Evolutionary conservation across 2,113 vertebrate genomes (phyloP), one percentile per base, ranked within the genome.

Genomic region (Tricholaema leucomelas): DNA sequence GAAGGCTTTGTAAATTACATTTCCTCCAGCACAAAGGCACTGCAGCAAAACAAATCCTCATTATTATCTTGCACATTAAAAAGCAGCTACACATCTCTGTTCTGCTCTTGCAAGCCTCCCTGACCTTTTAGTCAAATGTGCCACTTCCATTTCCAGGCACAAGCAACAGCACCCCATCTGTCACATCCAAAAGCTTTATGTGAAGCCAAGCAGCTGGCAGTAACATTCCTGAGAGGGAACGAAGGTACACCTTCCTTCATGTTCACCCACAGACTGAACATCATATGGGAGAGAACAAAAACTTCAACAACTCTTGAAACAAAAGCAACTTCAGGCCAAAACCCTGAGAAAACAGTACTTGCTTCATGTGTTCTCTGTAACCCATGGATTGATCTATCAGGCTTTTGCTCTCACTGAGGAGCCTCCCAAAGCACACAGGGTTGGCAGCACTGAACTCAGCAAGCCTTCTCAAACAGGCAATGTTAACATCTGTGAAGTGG

Each of bases 71-170:
- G 61, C 30, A 61, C 12, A 4, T 42, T 33, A 64, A 67, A 67
- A 86, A 87, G 52, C 81, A 86, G 83, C 61, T 50, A 15, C 3
- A 5, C 40, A 44, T 52, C 46, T 46, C 55, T n/a, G 36, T 42
- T 61, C 58, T 50, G 86, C 67, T 93, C 81, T 52, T 25, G 27
- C 63, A 63, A 88, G 67, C 83, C 63, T 52, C 46, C 63, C 67
- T 70, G 88, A 90, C 78, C 71, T 93, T 94, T 46, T 71, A 69
- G 80, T 58, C 44, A 44, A 69, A 88, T 12, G 54, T 76, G 50
- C 80, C 46, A 75, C 77, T 91, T 86, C 85, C 85, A 84, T 12
- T 50, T 90, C 70, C 86, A 93, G 74, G 25, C 79, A 55, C 28
- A 55, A 84, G 24, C 50, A 82, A 30, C 85, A 67, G 2, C 27